phyloP scores from a whole-genome alignment of 2,888 invertebrate genomes.

The Dione vanillae region DNA sequence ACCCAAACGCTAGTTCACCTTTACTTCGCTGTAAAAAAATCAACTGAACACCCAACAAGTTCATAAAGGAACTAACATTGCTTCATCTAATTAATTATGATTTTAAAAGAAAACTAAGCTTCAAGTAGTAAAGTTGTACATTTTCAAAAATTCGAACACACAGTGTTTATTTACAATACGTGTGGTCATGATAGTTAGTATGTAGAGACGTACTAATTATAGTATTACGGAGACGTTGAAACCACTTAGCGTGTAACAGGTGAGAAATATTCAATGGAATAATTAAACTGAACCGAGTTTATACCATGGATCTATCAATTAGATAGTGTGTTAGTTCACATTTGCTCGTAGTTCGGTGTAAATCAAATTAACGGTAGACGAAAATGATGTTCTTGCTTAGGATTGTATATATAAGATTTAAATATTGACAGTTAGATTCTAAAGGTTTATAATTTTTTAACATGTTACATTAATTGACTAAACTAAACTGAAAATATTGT shows the following conservation, averaged over 20 bases:
- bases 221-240: constrained; percentile 30
- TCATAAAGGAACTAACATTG: too few species aligned
- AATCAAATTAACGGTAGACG: constrained; percentile 3
- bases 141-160: background rate
- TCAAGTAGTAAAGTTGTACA: too few species aligned
- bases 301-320: constrained; percentile 25
- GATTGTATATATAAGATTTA: too few species aligned
- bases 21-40: too few species aligned
- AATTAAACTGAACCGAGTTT: constrained; percentile 26
- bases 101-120: too few species aligned
- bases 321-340: constrained; percentile 5
- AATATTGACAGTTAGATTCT: too few species aligned
- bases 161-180: constrained; percentile 27
- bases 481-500: too few species aligned
- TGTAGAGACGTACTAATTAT: constrained; percentile 40
- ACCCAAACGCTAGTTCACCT: too few species aligned
- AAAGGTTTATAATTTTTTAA: too few species aligned
- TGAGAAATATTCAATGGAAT: constrained; percentile 38
- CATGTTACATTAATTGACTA: too few species aligned
- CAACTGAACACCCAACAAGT: too few species aligned
- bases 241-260: constrained; percentile 44
- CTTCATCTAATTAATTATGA: too few species aligned
- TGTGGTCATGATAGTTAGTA: constrained; percentile 41
- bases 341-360: constrained; percentile 2
- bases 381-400: background rate